A percentile compares a stretch with the other conserved stretches of the same genome.
phyloP scores from a whole-genome alignment of 2,888 invertebrate genomes.

The Chloromyia formosa region DNA sequence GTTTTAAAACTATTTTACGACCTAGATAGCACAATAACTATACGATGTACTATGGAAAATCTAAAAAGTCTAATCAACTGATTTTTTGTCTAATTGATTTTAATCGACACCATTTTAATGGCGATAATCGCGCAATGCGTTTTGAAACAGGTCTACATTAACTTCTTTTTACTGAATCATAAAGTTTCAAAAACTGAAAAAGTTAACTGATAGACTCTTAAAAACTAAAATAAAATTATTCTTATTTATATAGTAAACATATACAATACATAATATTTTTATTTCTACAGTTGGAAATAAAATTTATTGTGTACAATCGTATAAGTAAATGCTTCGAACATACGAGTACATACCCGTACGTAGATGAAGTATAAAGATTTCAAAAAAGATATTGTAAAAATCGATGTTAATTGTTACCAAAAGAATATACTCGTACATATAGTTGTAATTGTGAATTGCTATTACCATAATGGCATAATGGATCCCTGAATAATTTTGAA shows the following conservation, averaged over 20 bases:
- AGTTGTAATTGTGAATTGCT: too few relatives aligned
- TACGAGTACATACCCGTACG: neutral
- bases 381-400: neutral
- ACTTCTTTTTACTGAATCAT: too few relatives aligned
- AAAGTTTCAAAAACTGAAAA: neutral
- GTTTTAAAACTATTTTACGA: too few relatives aligned
- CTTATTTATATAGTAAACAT: neutral
- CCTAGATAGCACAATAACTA: too few relatives aligned
- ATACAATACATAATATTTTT: constrained; percentile 7
- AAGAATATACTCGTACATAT: too few relatives aligned
- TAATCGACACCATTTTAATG: too few relatives aligned
- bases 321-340: too few relatives aligned
- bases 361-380: neutral
- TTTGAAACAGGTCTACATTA: constrained; percentile 4
- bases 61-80: too few relatives aligned
- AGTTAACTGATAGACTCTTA: neutral
- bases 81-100: too few relatives aligned
- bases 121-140: neutral
- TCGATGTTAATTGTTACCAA: neutral
- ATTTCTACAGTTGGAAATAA: constrained; percentile 25
- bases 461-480: too few relatives aligned
- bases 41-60: too few relatives aligned
- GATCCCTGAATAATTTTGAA: too few relatives aligned
- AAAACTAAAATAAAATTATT: neutral
- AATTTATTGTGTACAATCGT: constrained; percentile 14